Evolutionary conservation across 2,888 invertebrate genomes (phyloP), one percentile per base, ranked within the genome.

Genomic region (Melipona beecheii): DNA sequence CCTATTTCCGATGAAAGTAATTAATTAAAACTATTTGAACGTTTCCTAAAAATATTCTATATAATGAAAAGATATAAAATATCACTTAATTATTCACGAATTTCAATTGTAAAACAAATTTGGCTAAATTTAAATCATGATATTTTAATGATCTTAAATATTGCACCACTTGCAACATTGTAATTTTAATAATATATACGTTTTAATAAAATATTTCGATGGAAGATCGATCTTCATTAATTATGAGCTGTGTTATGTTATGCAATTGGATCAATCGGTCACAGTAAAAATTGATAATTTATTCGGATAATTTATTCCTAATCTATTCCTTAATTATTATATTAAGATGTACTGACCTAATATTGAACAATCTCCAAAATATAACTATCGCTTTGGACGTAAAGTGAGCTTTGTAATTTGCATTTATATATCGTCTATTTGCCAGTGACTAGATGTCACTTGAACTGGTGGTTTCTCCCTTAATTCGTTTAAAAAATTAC

Each of bases 361-460:
- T 80, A 80, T 56, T 75, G 76, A 70, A 74, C 65, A 74, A 66
- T 76, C 64, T 85, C 65, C 58, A 81, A 76, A 84, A 87, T 85
- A 75, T 81, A 81, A 13, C 72, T 75, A 78, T 80, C 50, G 71
- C 66, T 81, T 87, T 89, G 87, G 86, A 88, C 85, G 84, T 80
- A 87, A 89, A 84, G 69, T 89, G 77, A 86, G 69, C 68, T 71
- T 84, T 82, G 56, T 31, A 69, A 52, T 76, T 72, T 65, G 64
- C 68, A 68, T 83, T 87, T 91, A 93, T 86, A 94, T 90, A 58
- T 93, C 91, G 58, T 94, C 91, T 75, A 94, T 93, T 66, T 91
- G 90, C 92, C 93, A 94, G 68, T 92, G 90, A 78, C 89, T 91
- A 68, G 91, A 90, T 13, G 85, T 78, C 49, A 89, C 87, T 75